These are phyloP conservation scores for Drosophila anomalata DNA, from an alignment of 2,888 invertebrate species.

Conservation along the genomic window DNA sequence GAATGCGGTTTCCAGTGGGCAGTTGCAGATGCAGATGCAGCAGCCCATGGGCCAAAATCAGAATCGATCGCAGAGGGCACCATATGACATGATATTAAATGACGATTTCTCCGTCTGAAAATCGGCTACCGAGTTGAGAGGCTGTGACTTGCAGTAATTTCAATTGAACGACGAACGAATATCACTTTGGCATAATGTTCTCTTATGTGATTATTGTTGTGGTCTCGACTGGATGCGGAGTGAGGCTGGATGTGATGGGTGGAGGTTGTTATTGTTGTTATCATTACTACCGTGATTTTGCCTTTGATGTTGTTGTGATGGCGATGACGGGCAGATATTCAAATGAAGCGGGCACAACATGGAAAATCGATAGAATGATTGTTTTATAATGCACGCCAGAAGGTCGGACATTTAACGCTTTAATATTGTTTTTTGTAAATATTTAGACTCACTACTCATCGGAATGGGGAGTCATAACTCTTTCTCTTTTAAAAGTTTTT, in stretches of 20 bases:
- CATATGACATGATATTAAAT: constrained; percentile 20
- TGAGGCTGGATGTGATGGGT: constrained; percentile 1
- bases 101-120: constrained; percentile 47
- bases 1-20: constrained; percentile 14
- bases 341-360: constrained; percentile 65
- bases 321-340: constrained; percentile 69
- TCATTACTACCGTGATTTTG: constrained; percentile 72
- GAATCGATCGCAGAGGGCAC: constrained; percentile 40
- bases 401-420: constrained; percentile 74
- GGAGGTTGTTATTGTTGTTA: constrained; percentile 51
- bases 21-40: constrained; percentile 46
- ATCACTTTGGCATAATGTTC: constrained; percentile 69
- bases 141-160: constrained; percentile 80
- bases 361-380: constrained; percentile 78
- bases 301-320: constrained; percentile 63
- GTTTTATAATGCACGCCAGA: constrained; percentile 70
- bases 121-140: constrained; percentile 57
- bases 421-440: constrained; percentile 65
- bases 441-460: constrained; percentile 59
- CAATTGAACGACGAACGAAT: constrained; percentile 67
- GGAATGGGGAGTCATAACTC: not conserved
- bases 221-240: constrained; percentile 33
- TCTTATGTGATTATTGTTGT: constrained; percentile 56
- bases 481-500: not conserved
- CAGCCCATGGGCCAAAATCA: constrained; percentile 30